phyloP scores from a whole-genome alignment of 2,888 invertebrate genomes.

The Atrina japonica region DNA sequence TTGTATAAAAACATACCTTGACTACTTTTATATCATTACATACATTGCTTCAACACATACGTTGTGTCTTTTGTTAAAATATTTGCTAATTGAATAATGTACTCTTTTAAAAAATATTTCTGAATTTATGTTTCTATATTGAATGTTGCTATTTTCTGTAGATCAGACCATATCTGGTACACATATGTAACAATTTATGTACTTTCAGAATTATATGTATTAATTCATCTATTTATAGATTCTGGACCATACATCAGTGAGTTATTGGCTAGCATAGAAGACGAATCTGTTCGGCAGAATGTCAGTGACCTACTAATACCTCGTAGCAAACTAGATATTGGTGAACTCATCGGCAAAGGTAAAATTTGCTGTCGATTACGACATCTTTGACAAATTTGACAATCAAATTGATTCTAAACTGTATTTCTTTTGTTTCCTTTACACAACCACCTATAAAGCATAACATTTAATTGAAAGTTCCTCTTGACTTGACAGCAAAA shows the following conservation, averaged over 20 bases:
- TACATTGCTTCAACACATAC: no score
- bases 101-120: neutral
- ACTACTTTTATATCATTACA: no score
- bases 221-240: slow-evolving; percentile 61
- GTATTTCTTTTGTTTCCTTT: no score
- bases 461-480: no score
- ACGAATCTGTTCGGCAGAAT: slow-evolving; percentile 67
- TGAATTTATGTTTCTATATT: neutral
- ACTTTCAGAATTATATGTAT: slow-evolving; percentile 2
- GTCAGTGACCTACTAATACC: slow-evolving; percentile 69
- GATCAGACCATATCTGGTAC: neutral
- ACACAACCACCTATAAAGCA: no score
- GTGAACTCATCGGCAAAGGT: slow-evolving; percentile 75
- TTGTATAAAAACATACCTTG: no score
- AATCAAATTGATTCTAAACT: no score
- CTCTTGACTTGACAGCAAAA: no score
- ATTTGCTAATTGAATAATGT: neutral
- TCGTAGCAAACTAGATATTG: slow-evolving; percentile 67
- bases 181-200: neutral
- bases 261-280: slow-evolving; percentile 70
- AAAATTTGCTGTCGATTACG: neutral
- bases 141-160: no score
- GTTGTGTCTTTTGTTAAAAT: no score
- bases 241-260: slow-evolving; percentile 70
- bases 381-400: neutral